phyloP scores from a whole-genome alignment of 2,888 invertebrate genomes.

The Oligia fasciuncula region DNA sequence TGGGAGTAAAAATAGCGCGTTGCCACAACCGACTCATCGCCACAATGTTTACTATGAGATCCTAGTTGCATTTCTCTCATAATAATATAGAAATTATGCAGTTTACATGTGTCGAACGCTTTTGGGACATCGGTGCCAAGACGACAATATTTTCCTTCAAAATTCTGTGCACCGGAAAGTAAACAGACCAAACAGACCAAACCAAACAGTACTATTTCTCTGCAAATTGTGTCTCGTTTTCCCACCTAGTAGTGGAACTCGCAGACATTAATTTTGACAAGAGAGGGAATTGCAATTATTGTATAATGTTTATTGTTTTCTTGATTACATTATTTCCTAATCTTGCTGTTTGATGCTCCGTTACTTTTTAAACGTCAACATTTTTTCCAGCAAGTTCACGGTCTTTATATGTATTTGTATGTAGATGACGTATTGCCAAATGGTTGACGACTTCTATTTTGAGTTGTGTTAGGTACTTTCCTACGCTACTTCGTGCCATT shows the following conservation, averaged over 20 bases:
- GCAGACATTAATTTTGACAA: background rate
- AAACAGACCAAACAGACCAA: no score
- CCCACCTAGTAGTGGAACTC: background rate
- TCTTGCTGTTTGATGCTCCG: background rate
- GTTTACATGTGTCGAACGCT: slow-evolving; percentile 3
- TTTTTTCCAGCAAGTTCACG: background rate
- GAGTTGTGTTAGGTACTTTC: slow-evolving; percentile 12
- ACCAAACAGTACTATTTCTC: background rate
- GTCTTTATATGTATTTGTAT: background rate
- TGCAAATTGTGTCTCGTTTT: background rate
- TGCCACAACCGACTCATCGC: slow-evolving; percentile 39
- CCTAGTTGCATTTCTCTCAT: slow-evolving; percentile 9
- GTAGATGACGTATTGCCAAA: slow-evolving; percentile 35
- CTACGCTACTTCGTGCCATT: slow-evolving; percentile 41
- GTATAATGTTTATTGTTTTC: background rate
- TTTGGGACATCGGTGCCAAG: slow-evolving; percentile 17
- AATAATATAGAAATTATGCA: slow-evolving; percentile 8
- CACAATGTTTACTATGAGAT: slow-evolving; percentile 31
- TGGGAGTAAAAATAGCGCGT: slow-evolving; percentile 56
- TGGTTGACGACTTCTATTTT: slow-evolving; percentile 41
- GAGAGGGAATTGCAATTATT: background rate
- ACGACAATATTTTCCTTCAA: background rate
- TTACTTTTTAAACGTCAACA: background rate
- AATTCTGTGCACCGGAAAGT: background rate
- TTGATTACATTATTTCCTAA: background rate